Conservation (phyloP, 1,140 invertebrate species). For the Thalassaphorura encarpata region DNA sequence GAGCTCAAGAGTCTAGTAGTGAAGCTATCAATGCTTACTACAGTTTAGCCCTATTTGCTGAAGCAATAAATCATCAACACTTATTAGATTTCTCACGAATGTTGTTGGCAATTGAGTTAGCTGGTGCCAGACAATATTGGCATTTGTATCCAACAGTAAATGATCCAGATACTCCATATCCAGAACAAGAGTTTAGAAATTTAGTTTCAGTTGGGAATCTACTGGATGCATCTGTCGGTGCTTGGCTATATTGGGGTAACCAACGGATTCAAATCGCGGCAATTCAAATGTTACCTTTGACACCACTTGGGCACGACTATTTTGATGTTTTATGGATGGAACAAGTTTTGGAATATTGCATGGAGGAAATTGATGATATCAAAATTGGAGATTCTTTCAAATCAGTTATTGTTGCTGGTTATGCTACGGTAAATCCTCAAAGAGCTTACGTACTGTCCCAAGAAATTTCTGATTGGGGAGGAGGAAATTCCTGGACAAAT, state of each 20-base stretch:
- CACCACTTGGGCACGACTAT: constrained; percentile 1
- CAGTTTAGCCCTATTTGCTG: constrained; percentile 1
- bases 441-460: not conserved
- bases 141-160: constrained; percentile 9
- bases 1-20: constrained; percentile 6
- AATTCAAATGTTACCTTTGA: constrained; percentile 7
- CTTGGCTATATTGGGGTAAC: constrained; percentile 7
- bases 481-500: constrained; percentile 5
- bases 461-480: constrained; percentile 6
- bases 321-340: constrained; percentile 10
- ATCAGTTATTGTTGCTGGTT: constrained; percentile 15
- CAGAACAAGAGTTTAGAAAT: constrained; percentile 10
- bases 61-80: not conserved
- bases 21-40: constrained; percentile 20
- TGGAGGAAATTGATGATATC: constrained; percentile 1
- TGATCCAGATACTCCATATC: constrained; percentile 12
- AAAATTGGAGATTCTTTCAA: constrained; percentile 4
- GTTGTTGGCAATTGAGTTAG: constrained; percentile 9
- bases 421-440: constrained; percentile 9
- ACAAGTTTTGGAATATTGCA: not conserved
- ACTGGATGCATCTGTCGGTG: not conserved
- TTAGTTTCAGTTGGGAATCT: constrained; percentile 9
- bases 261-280: constrained; percentile 4
- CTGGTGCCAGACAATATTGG: constrained; percentile 9
- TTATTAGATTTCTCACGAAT: constrained; percentile 7